Conservation (phyloP, 2,113 vertebrate species). For the Heliornis fulica region DNA sequence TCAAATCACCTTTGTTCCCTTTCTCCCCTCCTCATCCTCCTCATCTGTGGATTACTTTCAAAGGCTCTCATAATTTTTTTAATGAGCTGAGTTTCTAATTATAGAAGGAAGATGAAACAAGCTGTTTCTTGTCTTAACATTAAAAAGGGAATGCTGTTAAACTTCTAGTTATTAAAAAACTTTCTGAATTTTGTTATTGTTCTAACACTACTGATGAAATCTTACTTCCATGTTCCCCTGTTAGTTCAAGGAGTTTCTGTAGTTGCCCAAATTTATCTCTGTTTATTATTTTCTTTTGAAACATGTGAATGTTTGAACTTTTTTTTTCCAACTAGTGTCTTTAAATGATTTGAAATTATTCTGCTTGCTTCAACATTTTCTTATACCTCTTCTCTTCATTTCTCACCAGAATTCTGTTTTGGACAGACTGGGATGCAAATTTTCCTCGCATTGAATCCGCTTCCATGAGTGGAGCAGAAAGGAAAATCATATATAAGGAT, state of each 20-base stretch:
- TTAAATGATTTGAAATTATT: background rate
- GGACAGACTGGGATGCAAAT: constrained; percentile 98
- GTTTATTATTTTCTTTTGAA: background rate
- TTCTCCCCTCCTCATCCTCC: background rate
- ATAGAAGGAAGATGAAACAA: background rate
- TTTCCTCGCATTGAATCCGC: constrained; percentile 97
- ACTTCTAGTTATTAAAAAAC: background rate
- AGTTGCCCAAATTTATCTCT: background rate
- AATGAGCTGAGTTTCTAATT: background rate
- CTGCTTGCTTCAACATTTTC: background rate
- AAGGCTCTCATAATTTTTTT: background rate
- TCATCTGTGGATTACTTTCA: background rate
- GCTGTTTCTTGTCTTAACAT: background rate
- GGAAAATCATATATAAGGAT: constrained; percentile 95
- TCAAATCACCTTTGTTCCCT: background rate
- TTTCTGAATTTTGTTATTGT: background rate
- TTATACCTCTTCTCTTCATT: background rate
- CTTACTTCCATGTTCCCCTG: background rate
- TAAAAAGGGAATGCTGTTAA: background rate
- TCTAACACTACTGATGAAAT: background rate
- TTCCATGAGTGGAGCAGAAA: constrained; percentile 92
- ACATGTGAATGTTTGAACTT: background rate
- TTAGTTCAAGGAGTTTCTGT: background rate
- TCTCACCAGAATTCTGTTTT: constrained; percentile 90
- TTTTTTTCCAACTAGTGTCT: background rate